Evolutionary conservation across 1,140 invertebrate species (phyloP).

Genomic region (Bicyclus anynana): DNA sequence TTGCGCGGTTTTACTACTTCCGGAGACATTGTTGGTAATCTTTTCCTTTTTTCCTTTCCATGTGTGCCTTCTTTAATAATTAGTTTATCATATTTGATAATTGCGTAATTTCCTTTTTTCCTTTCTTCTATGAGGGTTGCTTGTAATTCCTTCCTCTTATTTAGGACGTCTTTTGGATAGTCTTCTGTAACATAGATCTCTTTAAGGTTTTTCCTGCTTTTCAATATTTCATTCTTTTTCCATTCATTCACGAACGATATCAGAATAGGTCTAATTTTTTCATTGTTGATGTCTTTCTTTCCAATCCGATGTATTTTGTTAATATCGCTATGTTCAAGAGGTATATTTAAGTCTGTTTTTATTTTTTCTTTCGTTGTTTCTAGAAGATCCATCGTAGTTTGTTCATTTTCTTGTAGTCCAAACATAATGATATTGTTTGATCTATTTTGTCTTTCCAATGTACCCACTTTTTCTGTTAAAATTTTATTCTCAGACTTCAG

Average conservation of each 20-base stretch:
- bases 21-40: constrained; percentile 8
- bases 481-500: not conserved
- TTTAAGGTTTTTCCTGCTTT: not conserved
- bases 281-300: not conserved
- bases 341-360: not conserved
- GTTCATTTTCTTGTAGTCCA: not conserved
- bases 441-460: not conserved
- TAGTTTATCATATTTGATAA: constrained; percentile 19
- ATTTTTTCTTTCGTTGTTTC: not conserved
- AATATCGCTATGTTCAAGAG: not conserved
- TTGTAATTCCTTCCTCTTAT: not conserved
- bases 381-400: not conserved
- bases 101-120: constrained; percentile 16
- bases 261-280: not conserved
- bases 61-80: constrained; percentile 2
- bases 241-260: not conserved
- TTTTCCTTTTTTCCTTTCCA: constrained; percentile 20
- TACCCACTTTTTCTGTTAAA: not conserved
- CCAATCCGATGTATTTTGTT: not conserved
- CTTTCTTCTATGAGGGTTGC: constrained; percentile 10
- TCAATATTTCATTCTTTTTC: not conserved
- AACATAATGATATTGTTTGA: not conserved
- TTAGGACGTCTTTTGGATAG: constrained; percentile 4
- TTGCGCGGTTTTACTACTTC: constrained; percentile 7
- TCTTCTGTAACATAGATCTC: constrained; percentile 26